A percentile compares a stretch with the other conserved stretches of the same genome.
Evolutionary conservation across 2,888 invertebrate species (phyloP).

Genomic region (Osmoderma eremita): DNA sequence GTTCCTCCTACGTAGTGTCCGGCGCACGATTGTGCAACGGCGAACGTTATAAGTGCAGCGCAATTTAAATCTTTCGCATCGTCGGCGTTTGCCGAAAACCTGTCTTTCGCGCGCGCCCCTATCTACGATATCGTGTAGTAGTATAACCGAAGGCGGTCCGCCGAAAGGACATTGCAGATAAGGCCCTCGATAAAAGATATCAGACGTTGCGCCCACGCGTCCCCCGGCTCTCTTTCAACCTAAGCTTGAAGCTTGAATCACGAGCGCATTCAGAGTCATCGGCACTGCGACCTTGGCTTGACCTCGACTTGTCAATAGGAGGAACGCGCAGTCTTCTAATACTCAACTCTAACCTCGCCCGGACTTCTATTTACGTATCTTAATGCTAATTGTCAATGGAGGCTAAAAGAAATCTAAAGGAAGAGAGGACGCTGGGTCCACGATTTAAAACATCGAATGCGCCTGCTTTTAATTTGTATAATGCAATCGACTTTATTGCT

Average conservation of each 20-base stretch:
- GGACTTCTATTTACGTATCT: slow-evolving; percentile 46
- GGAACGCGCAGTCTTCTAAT: slow-evolving; percentile 47
- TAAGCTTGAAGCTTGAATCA: slow-evolving; percentile 52
- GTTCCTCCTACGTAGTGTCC: slow-evolving; percentile 13
- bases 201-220: slow-evolving; percentile 53
- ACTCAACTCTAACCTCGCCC: slow-evolving; percentile 48
- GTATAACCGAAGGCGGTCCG: slow-evolving; percentile 44
- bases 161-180: slow-evolving; percentile 49
- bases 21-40: slow-evolving; percentile 15
- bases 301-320: slow-evolving; percentile 51
- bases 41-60: slow-evolving; percentile 14
- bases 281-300: slow-evolving; percentile 56
- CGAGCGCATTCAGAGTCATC: slow-evolving; percentile 53
- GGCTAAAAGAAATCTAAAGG: slow-evolving; percentile 17
- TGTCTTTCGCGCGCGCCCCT: slow-evolving; percentile 31
- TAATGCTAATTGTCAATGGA: slow-evolving; percentile 46
- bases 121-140: slow-evolving; percentile 44
- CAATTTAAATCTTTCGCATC: slow-evolving; percentile 23
- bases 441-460: slow-evolving; percentile 39
- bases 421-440: slow-evolving; percentile 2
- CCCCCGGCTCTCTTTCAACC: slow-evolving; percentile 42
- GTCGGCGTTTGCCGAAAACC: slow-evolving; percentile 37
- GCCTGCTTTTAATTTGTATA: slow-evolving; percentile 33
- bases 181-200: slow-evolving; percentile 51
- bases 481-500: slow-evolving; percentile 14